These are phyloP conservation scores for Platichthys flesus DNA, from an alignment of 2,113 vertebrate species.

Conservation along the genomic window DNA sequence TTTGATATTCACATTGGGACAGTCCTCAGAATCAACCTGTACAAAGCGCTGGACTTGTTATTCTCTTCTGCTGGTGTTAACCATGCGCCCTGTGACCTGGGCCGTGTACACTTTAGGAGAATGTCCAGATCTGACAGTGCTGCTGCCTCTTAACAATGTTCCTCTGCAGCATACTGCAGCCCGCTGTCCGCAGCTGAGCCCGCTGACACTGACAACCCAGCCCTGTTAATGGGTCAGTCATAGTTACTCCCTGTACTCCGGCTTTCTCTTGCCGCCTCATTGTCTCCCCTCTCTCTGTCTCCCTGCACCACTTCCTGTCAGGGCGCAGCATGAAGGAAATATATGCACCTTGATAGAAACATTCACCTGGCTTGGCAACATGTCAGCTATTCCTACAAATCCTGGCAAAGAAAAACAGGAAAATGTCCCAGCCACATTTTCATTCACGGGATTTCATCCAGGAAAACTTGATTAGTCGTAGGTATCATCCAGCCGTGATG, in stretches of 20 bases:
- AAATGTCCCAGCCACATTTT: constrained; percentile 27
- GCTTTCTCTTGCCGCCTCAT: constrained; percentile 21
- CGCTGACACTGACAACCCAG: constrained; percentile 59
- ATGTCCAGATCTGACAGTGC: constrained; percentile 73
- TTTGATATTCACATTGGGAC: constrained; percentile 76
- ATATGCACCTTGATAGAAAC: constrained; percentile 18
- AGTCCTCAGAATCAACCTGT: constrained; percentile 75
- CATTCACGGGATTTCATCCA: constrained; percentile 29
- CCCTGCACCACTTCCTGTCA: constrained; percentile 44
- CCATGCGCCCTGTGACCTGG: constrained; percentile 64
- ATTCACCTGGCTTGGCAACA: constrained; percentile 45
- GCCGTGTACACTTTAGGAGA: constrained; percentile 67
- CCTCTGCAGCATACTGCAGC: constrained; percentile 34
- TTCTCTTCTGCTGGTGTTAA: constrained; percentile 69
- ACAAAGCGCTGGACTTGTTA: constrained; percentile 74
- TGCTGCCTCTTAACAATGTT: constrained; percentile 72
- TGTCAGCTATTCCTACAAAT: constrained; percentile 8
- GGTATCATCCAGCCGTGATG: constrained; percentile 39
- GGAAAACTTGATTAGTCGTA: constrained; percentile 47
- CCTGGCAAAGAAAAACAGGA: constrained; percentile 34
- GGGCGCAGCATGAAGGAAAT: constrained; percentile 23
- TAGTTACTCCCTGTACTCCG: constrained; percentile 40
- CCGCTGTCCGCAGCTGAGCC: constrained; percentile 58
- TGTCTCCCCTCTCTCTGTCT: constrained; percentile 3
- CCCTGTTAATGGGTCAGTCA: constrained; percentile 71